Percentiles rank a stretch among this genome's conserved stretches.
Evolutionary conservation across 2,888 invertebrate genomes (phyloP).

Genomic region (Apodemia zela): DNA sequence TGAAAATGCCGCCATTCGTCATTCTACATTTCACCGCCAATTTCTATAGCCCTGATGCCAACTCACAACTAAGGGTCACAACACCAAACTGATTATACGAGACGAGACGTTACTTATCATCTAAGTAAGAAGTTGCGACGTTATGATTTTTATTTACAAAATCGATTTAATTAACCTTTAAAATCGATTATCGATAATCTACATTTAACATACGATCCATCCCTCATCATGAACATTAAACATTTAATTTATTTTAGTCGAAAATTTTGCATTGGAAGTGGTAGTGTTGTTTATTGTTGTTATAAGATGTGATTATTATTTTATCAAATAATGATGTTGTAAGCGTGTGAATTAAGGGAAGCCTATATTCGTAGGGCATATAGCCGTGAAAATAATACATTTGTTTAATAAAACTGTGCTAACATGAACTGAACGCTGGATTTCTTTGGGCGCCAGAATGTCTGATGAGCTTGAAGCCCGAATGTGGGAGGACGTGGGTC

Average conservation of each 20-base stretch:
- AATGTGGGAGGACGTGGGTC: slow-evolving; percentile 72
- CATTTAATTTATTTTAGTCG: slow-evolving; percentile 24
- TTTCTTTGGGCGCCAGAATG: slow-evolving; percentile 65
- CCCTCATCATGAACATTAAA: background rate
- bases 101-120: no score
- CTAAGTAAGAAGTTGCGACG: no score
- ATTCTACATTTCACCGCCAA: no score
- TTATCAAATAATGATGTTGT: slow-evolving; percentile 13
- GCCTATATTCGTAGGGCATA: background rate
- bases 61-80: no score
- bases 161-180: no score
- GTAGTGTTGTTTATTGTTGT: slow-evolving; percentile 18
- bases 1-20: no score
- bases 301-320: slow-evolving; percentile 16
- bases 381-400: background rate
- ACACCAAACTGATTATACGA: no score
- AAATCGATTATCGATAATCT: no score
- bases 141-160: no score
- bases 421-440: background rate
- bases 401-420: background rate
- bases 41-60: no score
- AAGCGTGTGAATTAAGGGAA: background rate
- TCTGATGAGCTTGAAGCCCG: slow-evolving; percentile 75
- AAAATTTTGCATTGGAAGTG: slow-evolving; percentile 18
- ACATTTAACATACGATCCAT: background rate